phyloP scores from a whole-genome alignment of 2,797 vertebrate genomes.

The Synanceia verrucosa region DNA sequence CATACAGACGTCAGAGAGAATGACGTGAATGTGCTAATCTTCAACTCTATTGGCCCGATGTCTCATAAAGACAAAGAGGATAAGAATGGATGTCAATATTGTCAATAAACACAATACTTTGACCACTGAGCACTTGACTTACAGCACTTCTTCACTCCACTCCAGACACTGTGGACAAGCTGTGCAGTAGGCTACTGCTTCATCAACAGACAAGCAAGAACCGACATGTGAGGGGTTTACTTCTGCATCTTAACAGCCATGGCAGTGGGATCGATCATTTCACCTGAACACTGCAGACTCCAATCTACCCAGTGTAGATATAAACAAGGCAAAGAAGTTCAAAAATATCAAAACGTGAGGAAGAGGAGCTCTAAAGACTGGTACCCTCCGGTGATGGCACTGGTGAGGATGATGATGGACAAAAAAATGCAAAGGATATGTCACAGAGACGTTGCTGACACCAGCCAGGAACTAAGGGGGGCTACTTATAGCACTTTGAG shows the following conservation, averaged over 20 bases:
- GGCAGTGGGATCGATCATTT: constrained; percentile 21
- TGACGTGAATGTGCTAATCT: too few species aligned
- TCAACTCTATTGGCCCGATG: neutral
- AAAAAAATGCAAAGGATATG: neutral
- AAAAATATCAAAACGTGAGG: neutral
- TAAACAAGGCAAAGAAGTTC: neutral
- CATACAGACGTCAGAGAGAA: neutral
- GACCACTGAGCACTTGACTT: constrained; percentile 2
- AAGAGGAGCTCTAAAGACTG: constrained; percentile 61
- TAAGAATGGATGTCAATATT: neutral
- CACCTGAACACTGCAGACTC: neutral
- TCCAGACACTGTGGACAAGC: neutral
- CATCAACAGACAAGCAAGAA: neutral
- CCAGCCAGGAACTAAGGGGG: neutral
- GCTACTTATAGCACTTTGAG: neutral
- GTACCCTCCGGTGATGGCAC: constrained; percentile 48
- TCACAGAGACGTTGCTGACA: neutral
- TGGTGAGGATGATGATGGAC: neutral
- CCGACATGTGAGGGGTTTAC: constrained; percentile 1
- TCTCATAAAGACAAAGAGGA: neutral
- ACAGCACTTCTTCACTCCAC: neutral
- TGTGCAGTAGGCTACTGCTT: neutral
- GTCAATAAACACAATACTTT: constrained; percentile 44
- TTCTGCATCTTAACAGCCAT: constrained; percentile 16
- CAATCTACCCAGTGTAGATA: neutral